Conservation (phyloP, 2,797 vertebrate species). For the Arnoldichthys spilopterus region DNA sequence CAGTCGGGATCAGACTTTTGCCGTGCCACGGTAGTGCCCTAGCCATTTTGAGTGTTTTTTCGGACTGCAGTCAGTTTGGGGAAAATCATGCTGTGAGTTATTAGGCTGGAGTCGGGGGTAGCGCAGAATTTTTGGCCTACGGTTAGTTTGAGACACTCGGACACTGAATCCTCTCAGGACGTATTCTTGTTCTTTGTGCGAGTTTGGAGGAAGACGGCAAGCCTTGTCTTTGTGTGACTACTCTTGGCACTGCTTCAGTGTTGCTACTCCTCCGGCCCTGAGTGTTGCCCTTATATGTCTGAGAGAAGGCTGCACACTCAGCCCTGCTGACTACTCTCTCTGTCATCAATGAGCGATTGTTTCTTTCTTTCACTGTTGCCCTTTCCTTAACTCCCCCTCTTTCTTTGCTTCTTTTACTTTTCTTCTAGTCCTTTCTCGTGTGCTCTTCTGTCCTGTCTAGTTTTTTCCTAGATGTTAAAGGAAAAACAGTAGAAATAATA, state of each 20-base stretch:
- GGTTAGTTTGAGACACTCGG: not conserved
- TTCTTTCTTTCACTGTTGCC: not conserved
- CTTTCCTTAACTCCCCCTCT: conserved; percentile 5
- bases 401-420: not conserved
- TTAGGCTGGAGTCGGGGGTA: not conserved
- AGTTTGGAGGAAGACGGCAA: conserved; percentile 1
- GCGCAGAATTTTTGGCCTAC: not conserved
- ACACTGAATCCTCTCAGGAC: not conserved
- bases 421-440: conserved; percentile 1
- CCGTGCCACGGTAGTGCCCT: no score
- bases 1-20: not conserved
- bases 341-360: conserved; percentile 23
- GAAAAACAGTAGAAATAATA: no score
- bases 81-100: no score
- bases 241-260: conserved; percentile 48
- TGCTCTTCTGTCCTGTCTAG: no score
- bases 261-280: conserved; percentile 35
- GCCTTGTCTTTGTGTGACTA: conserved; percentile 24
- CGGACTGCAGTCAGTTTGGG: not conserved
- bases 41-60: not conserved
- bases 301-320: conserved; percentile 43
- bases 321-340: conserved; percentile 19
- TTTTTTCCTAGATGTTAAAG: no score
- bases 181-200: not conserved
- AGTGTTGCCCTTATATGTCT: conserved; percentile 74